Conservation (phyloP, 2,888 invertebrate genomes). For the Dusona sp. region DNA sequence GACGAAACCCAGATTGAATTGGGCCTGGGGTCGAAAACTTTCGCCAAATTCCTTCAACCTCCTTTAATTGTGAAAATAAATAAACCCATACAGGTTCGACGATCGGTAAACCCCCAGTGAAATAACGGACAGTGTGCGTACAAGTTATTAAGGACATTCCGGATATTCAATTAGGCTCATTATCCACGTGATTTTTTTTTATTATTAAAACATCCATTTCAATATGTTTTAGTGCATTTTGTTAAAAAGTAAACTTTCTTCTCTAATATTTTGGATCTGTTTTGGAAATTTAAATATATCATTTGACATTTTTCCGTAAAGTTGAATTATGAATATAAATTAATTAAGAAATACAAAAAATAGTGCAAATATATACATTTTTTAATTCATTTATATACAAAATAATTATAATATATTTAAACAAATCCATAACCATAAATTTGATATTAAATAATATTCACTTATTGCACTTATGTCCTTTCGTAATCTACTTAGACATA, state of each 20-base stretch:
- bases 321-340: no score
- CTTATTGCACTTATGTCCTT: no score
- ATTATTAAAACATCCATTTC: background rate
- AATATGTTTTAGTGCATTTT: background rate
- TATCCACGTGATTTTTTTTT: background rate
- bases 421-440: background rate
- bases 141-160: background rate
- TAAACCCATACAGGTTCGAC: background rate
- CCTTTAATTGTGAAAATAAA: constrained; percentile 2
- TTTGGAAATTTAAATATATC: background rate
- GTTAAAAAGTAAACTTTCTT: background rate
- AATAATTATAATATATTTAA: background rate
- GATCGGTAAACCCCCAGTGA: background rate
- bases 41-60: background rate
- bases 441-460: no score
- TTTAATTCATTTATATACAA: background rate
- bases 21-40: background rate
- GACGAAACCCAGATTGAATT: background rate
- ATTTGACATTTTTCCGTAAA: background rate
- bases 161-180: background rate
- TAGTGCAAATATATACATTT: background rate
- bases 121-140: constrained; percentile 3
- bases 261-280: background rate
- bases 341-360: background rate
- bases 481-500: no score